Evolutionary conservation across 2,888 invertebrate genomes (phyloP).

Genomic region (Bibio marci): DNA sequence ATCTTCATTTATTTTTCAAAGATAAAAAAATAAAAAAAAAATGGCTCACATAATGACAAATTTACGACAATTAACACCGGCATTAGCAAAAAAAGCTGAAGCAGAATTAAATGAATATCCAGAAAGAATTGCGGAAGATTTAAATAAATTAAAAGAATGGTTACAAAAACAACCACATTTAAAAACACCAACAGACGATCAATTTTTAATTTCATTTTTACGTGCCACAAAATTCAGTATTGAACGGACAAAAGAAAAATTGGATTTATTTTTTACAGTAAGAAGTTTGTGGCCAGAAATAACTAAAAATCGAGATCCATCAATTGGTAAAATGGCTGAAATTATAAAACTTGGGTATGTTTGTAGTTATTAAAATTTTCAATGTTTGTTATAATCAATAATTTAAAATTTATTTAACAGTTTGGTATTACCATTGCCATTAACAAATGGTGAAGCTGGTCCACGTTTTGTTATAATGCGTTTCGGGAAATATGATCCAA

Average conservation of each 20-base stretch:
- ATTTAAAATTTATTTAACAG: slow-evolving; percentile 7
- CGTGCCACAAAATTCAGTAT: slow-evolving; percentile 35
- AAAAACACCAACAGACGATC: slow-evolving; percentile 29
- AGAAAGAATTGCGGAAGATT: slow-evolving; percentile 21
- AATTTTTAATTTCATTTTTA: slow-evolving; percentile 33
- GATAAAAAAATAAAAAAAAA: too few relatives aligned
- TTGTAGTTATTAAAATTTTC: too few relatives aligned
- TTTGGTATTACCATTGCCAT: slow-evolving; percentile 14
- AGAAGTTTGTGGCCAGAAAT: slow-evolving; percentile 39
- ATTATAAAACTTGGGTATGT: slow-evolving; percentile 8
- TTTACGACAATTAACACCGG: slow-evolving; percentile 18
- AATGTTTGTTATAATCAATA: not conserved
- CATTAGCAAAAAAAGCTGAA: slow-evolving; percentile 25
- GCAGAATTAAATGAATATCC: slow-evolving; percentile 31
- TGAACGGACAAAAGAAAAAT: slow-evolving; percentile 34
- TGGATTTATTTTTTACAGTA: slow-evolving; percentile 39
- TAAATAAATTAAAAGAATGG: slow-evolving; percentile 32
- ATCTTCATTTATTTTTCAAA: too few relatives aligned
- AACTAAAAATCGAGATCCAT: slow-evolving; percentile 23
- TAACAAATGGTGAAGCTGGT: slow-evolving; percentile 21
- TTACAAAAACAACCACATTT: slow-evolving; percentile 32
- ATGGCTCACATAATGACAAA: too few relatives aligned
- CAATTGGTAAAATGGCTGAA: slow-evolving; percentile 8
- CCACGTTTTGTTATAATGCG: slow-evolving; percentile 29
- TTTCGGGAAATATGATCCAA: slow-evolving; percentile 29